Evolutionary conservation across 1,140 invertebrate genomes (phyloP).

Genomic region (Drosophila repleta): DNA sequence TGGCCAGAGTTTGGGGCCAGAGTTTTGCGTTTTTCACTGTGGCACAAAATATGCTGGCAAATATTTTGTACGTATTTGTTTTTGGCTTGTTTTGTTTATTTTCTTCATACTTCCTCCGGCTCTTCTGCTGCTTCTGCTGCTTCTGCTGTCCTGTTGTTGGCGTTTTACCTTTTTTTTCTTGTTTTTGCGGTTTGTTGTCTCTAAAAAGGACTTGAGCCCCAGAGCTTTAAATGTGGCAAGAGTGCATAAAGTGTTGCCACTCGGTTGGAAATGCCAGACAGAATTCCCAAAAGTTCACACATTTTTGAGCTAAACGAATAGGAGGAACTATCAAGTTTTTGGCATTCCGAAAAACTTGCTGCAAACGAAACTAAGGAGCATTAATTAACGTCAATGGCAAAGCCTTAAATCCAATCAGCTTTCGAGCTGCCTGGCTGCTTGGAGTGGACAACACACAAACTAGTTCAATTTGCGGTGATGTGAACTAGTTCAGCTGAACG

Average conservation of each 20-base stretch:
- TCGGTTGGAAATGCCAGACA: slow-evolving; percentile 6
- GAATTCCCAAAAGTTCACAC: slow-evolving; percentile 18
- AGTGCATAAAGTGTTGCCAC: slow-evolving; percentile 13
- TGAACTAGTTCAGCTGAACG: no score
- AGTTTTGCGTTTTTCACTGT: not conserved
- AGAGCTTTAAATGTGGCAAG: not conserved
- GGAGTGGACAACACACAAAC: not conserved
- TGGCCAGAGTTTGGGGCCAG: not conserved
- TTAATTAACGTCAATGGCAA: slow-evolving; percentile 27
- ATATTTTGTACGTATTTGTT: slow-evolving; percentile 30
- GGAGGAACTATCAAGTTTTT: slow-evolving; percentile 4
- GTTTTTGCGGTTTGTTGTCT: slow-evolving; percentile 4
- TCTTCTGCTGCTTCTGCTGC: not conserved
- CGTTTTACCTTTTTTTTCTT: not conserved
- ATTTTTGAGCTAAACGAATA: slow-evolving; percentile 15
- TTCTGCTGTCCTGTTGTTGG: not conserved
- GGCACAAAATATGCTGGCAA: slow-evolving; percentile 23
- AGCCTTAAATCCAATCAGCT: slow-evolving; percentile 34
- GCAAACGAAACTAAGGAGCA: not conserved
- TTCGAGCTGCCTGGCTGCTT: slow-evolving; percentile 13
- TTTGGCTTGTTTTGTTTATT: not conserved
- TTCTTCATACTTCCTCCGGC: not conserved
- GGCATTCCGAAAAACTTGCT: slow-evolving; percentile 7
- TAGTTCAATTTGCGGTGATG: not conserved
- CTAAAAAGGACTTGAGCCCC: not conserved